These are phyloP conservation scores for Maniola jurtina DNA, from an alignment of 1,140 invertebrate genomes.

Conservation along the genomic window DNA sequence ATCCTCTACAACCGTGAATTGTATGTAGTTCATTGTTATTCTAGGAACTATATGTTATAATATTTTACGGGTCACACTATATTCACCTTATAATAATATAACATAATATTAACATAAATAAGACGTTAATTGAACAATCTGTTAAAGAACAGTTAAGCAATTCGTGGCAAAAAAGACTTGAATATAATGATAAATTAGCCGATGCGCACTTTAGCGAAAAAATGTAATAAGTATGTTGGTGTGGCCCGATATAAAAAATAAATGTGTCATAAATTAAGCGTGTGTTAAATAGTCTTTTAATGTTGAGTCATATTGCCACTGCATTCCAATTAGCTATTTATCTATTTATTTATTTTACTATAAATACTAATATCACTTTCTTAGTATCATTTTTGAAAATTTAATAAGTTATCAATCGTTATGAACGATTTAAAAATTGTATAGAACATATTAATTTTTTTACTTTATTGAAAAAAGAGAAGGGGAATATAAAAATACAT, in stretches of 20 bases:
- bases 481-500: neutral
- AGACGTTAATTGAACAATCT: too few relatives aligned
- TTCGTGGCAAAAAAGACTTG: too few relatives aligned
- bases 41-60: constrained; percentile 11
- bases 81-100: neutral
- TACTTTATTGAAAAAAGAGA: neutral
- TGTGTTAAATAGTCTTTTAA: constrained; percentile 36
- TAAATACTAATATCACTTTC: constrained; percentile 14
- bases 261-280: constrained; percentile 48
- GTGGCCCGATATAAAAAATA: constrained; percentile 7
- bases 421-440: constrained; percentile 42
- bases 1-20: constrained; percentile 22
- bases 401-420: constrained; percentile 43
- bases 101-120: too few relatives aligned
- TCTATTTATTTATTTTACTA: neutral
- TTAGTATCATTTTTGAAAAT: constrained; percentile 22
- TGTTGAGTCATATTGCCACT: constrained; percentile 38
- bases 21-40: constrained; percentile 19
- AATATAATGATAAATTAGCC: too few relatives aligned
- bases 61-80: neutral
- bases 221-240: neutral
- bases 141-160: too few relatives aligned
- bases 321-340: constrained; percentile 42
- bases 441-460: constrained; percentile 5
- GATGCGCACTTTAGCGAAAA: too few relatives aligned